Percentiles rank a stretch among this genome's conserved stretches.
These are phyloP conservation scores for Chironex yamaguchii DNA, from an alignment of 30 jellyfish, hydroid and myxozoan species.

Conservation along the genomic window DNA sequence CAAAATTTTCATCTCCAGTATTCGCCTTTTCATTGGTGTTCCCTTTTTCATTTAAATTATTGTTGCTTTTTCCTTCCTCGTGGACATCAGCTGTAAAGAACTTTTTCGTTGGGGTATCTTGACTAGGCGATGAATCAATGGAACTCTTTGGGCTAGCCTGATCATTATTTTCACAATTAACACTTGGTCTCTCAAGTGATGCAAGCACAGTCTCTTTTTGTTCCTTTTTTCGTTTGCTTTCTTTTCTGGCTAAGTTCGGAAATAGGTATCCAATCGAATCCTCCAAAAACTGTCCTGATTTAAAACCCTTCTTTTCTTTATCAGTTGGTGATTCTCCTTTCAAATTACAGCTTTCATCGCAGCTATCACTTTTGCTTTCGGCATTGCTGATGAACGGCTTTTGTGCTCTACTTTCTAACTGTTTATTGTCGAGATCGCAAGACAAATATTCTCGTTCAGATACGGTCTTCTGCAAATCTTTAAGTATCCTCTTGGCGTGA, in stretches of 20 bases:
- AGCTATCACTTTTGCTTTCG: neutral
- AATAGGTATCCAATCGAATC: neutral
- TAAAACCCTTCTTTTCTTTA: neutral
- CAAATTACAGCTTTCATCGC: neutral
- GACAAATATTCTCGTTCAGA: neutral
- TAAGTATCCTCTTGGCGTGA: neutral
- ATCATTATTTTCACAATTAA: neutral
- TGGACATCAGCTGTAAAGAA: neutral
- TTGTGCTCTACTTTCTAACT: neutral
- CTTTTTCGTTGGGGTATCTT: no score
- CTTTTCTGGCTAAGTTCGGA: neutral
- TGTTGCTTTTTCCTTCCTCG: neutral
- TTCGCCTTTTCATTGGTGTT: no score
- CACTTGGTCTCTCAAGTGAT: neutral
- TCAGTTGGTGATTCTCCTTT: neutral
- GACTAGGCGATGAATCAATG: neutral
- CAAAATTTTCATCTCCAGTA: neutral
- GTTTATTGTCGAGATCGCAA: no score
- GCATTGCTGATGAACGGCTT: neutral
- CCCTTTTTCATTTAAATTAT: no score
- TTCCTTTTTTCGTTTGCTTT: neutral
- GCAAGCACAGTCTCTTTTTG: neutral
- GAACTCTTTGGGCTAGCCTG: neutral
- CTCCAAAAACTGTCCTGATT: neutral
- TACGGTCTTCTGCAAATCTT: neutral